phyloP scores from a whole-genome alignment of 2,888 invertebrate species.

The Drosophila seclusa region DNA sequence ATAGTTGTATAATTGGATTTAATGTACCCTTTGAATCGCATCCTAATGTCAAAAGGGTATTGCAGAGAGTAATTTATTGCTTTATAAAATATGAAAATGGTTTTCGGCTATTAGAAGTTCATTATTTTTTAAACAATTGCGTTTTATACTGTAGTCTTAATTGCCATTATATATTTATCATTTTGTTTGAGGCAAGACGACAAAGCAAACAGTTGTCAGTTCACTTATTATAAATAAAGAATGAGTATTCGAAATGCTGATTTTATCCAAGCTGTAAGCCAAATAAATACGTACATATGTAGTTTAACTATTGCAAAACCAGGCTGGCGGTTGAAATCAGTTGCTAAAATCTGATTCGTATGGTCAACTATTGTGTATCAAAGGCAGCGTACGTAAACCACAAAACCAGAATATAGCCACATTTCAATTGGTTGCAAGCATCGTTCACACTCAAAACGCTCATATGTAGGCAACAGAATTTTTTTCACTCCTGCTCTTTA shows the following conservation, averaged over 20 bases:
- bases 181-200: not conserved
- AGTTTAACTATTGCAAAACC: conserved; percentile 27
- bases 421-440: conserved; percentile 49
- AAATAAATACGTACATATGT: conserved; percentile 28
- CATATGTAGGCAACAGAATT: conserved; percentile 66
- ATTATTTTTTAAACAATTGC: not conserved
- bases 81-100: conserved; percentile 1
- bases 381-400: conserved; percentile 35
- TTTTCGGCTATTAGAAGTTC: not conserved
- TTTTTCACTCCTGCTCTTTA: conserved; percentile 18
- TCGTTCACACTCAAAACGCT: conserved; percentile 26
- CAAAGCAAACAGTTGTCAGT: not conserved
- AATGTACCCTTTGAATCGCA: not conserved
- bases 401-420: conserved; percentile 44
- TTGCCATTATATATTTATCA: conserved; percentile 1
- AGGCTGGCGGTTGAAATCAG: conserved; percentile 28
- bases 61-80: not conserved
- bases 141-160: not conserved
- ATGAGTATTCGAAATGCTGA: conserved; percentile 3
- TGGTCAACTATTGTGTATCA: conserved; percentile 32
- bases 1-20: not conserved
- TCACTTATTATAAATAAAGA: not conserved
- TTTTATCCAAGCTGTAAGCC: conserved; percentile 23
- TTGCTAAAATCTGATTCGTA: conserved; percentile 29
- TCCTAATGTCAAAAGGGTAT: not conserved